Percentiles rank a stretch among this genome's conserved stretches.
Conservation (phyloP, 2,797 vertebrate genomes). For the Phoxinus dragarum region DNA sequence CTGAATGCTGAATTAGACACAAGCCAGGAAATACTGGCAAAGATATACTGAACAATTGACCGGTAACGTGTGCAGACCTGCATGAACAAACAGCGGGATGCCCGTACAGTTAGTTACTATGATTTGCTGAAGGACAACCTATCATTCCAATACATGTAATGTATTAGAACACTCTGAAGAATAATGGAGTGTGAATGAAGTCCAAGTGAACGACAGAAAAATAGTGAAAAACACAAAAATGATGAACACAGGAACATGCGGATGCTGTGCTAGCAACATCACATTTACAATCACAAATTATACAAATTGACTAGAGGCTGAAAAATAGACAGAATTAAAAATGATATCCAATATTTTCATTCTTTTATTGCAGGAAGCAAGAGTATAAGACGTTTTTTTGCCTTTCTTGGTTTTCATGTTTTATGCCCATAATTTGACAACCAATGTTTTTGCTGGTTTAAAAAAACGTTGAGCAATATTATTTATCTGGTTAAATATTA, state of each 20-base stretch:
- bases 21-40: neutral
- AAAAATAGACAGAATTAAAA: neutral
- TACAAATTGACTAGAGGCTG: neutral
- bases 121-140: neutral
- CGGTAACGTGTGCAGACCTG: neutral
- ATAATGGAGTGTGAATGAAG: neutral
- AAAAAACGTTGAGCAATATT: neutral
- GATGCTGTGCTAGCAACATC: neutral
- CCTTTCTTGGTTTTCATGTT: neutral
- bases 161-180: neutral
- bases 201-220: neutral
- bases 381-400: neutral
- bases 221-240: neutral
- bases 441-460: neutral
- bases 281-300: neutral
- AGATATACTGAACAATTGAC: neutral
- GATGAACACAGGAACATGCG: neutral
- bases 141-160: slow-evolving; percentile 6
- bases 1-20: neutral
- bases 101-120: neutral
- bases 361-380: neutral
- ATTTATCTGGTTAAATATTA: neutral
- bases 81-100: neutral
- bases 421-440: neutral
- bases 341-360: neutral